Evolutionary conservation across 2,797 vertebrate genomes (phyloP).

Genomic region (Siniperca undulata): DNA sequence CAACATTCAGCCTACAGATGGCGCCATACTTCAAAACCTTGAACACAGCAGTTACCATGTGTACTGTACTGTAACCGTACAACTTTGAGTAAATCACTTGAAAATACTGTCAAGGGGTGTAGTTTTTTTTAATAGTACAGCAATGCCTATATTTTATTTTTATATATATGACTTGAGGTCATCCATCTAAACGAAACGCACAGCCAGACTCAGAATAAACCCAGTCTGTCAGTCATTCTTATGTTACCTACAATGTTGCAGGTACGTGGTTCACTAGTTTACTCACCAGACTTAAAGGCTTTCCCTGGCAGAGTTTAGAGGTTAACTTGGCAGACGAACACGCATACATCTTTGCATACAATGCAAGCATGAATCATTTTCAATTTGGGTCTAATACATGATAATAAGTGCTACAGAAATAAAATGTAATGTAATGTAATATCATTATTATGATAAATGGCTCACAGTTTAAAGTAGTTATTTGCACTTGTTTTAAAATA

Average conservation of each 20-base stretch:
- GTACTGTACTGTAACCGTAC: neutral
- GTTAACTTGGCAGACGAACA: neutral
- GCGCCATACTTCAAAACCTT: neutral
- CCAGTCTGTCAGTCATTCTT: neutral
- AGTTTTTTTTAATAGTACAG: neutral
- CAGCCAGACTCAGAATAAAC: neutral
- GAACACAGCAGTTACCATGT: neutral
- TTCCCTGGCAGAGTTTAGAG: neutral
- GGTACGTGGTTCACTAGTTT: neutral
- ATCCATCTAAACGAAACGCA: neutral
- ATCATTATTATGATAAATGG: neutral
- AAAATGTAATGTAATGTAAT: too few species aligned
- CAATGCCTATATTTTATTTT: neutral
- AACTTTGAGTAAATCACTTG: neutral
- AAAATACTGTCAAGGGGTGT: neutral
- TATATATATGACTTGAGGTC: neutral
- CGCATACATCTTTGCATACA: neutral
- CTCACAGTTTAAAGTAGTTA: neutral
- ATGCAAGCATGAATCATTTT: neutral
- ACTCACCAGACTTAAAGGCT: neutral
- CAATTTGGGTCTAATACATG: neutral
- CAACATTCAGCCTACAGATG: slow-evolving; percentile 8
- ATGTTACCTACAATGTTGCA: neutral
- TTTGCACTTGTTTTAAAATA: neutral
- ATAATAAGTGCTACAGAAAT: neutral